phyloP scores from a whole-genome alignment of 2,888 invertebrate species.

The Chrysolina americana region DNA sequence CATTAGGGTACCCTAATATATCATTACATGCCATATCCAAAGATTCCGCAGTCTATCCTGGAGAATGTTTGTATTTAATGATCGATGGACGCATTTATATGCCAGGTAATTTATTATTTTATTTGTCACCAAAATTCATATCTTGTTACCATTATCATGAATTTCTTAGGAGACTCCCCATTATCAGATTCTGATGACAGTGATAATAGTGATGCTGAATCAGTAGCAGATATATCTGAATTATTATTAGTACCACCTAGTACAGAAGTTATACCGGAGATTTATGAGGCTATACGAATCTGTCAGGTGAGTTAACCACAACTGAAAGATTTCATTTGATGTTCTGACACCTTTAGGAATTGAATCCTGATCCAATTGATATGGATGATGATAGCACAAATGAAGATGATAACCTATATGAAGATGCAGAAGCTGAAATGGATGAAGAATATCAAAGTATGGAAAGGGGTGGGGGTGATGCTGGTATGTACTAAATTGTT shows the following conservation, averaged over 20 bases:
- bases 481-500: conserved; percentile 49
- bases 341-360: conserved; percentile 61
- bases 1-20: conserved; percentile 79
- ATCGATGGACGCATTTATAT: conserved; percentile 75
- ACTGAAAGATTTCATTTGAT: conserved; percentile 3
- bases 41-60: conserved; percentile 75
- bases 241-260: conserved; percentile 80
- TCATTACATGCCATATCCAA: conserved; percentile 81
- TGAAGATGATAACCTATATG: conserved; percentile 70
- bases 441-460: conserved; percentile 66
- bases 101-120: conserved; percentile 66
- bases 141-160: neutral
- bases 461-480: conserved; percentile 69
- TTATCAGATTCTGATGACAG: conserved; percentile 52
- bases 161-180: conserved; percentile 44
- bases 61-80: conserved; percentile 80
- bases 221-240: conserved; percentile 76
- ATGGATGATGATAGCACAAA: conserved; percentile 71
- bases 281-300: conserved; percentile 82
- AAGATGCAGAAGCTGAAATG: conserved; percentile 68
- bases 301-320: conserved; percentile 74
- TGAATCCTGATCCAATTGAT: conserved; percentile 85
- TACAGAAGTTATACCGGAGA: conserved; percentile 74
- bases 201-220: conserved; percentile 68
- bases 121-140: neutral